Evolutionary conservation across 2,797 vertebrate genomes (phyloP).

Genomic region (Alauda arvensis): DNA sequence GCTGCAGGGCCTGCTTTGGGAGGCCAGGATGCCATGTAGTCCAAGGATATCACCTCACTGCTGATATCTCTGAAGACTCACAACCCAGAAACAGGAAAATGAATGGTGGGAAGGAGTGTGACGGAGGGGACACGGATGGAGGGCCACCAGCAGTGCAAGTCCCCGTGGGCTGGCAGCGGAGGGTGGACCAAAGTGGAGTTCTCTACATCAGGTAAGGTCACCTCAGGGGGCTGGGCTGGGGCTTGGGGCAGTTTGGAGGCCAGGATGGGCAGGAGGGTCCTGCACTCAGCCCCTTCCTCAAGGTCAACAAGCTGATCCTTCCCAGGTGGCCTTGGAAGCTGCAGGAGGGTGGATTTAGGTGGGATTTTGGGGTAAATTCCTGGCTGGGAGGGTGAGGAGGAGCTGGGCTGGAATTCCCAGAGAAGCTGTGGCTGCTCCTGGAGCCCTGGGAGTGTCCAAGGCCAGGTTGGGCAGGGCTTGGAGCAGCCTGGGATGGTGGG

Average conservation of each 20-base stretch:
- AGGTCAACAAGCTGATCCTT: too few relatives aligned
- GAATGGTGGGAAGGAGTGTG: conserved; percentile 97
- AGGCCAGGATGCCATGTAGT: conserved; percentile 85
- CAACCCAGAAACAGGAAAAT: conserved; percentile 91
- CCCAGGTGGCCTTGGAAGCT: background rate
- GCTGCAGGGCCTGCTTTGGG: conserved; percentile 76
- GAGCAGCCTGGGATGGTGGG: accelerated
- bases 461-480: accelerated
- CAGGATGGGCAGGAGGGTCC: accelerated
- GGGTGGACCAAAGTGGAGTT: conserved; percentile 84
- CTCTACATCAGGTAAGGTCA: conserved; percentile 88
- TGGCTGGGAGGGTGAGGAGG: background rate
- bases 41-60: conserved; percentile 82
- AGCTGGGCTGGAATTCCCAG: background rate
- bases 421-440: background rate
- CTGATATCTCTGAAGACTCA: conserved; percentile 89
- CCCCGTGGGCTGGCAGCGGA: conserved; percentile 96
- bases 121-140: conserved; percentile 86
- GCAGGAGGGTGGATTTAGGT: background rate
- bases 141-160: conserved; percentile 88
- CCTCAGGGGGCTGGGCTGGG: background rate
- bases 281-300: background rate
- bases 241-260: background rate
- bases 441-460: background rate
- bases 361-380: background rate